Evolutionary conservation across 2,888 invertebrate species (phyloP), one percentile per base, ranked within the genome.

Genomic region (Trissoscelio sp.): DNA sequence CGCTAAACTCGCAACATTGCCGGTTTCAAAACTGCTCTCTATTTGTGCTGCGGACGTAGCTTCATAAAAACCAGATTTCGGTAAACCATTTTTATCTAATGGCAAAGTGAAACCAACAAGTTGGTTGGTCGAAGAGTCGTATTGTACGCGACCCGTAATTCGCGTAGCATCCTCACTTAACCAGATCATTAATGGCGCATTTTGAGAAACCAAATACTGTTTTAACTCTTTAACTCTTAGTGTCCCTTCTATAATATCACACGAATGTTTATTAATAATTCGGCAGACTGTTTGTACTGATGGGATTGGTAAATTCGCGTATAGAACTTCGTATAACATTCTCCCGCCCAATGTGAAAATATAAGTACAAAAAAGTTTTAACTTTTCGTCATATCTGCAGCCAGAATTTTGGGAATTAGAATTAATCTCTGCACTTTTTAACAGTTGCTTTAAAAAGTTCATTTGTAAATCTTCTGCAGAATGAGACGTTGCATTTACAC

Each of bases 81-180:
- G 53, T 18, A 72, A 24, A 12, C 53, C 72, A 28, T 53, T 6
- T 28, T 37, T 12, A 16, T 62, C 16, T 11, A 73, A 28, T 20
- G 82, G 84, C 22, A 78, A 60, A 16, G 82, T 81, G 58, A 84
- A 83, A 18, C 85, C 84, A 6, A 84, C 60, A 9, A 82, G 39
- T 66, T 82, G 58, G 69, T 86, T 84, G 11, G 78, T 73, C n/a
- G 22, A 42, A n/a, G 82, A 39, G 70, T 83, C 79, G 58, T 83
- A 85, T 44, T 83, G 80, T n/a, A 84, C 60, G 22, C 73, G 51
- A 4, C 81, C 80, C 16, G 77, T 80, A 48, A 84, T 81, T 11
- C 83, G 74, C 11, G 85, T 86, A 9, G 83, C 86, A 66, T 87
- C 87, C 70, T 86, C 85, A 16, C 82, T 83, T 12, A 85, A 16